Percentiles rank a stretch among this genome's conserved stretches.
phyloP scores from a whole-genome alignment of 2,113 vertebrate genomes.

The Syrrhaptes paradoxus region DNA sequence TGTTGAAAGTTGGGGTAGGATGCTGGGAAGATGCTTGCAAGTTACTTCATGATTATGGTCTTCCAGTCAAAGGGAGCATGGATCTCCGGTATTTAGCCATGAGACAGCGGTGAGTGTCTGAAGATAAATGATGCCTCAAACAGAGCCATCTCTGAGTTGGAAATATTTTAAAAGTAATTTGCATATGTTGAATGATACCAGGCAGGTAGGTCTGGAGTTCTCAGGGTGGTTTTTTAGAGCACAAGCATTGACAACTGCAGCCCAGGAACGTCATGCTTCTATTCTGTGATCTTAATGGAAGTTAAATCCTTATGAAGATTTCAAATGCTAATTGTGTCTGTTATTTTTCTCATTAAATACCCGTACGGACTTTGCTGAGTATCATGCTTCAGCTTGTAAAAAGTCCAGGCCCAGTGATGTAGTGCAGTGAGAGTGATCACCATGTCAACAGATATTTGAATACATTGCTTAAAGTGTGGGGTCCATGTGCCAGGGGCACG shows the following conservation, averaged over 20 bases:
- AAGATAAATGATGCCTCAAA: too few species aligned
- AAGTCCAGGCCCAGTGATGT: not conserved
- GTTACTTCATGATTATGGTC: slow-evolving; percentile 84
- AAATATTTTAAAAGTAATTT: not conserved
- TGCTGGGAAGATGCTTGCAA: slow-evolving; percentile 92
- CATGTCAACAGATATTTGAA: not conserved
- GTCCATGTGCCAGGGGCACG: accelerated
- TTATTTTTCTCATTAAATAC: not conserved
- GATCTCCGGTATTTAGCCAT: slow-evolving; percentile 90
- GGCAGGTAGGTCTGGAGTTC: not conserved
- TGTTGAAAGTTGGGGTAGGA: slow-evolving; percentile 94
- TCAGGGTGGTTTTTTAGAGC: not conserved
- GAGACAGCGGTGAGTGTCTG: slow-evolving; percentile 80
- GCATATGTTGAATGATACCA: not conserved
- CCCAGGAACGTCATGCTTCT: not conserved
- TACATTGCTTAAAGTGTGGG: not conserved
- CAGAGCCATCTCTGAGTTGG: too few species aligned
- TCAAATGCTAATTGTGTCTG: not conserved
- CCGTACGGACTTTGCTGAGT: not conserved
- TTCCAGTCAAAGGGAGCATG: slow-evolving; percentile 83
- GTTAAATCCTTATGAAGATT: not conserved
- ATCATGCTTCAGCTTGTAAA: not conserved
- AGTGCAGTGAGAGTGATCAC: not conserved
- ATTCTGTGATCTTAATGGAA: not conserved
- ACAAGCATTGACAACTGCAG: not conserved